Evolutionary conservation across 2,888 invertebrate genomes (phyloP).

Genomic region (Mimas tiliae): DNA sequence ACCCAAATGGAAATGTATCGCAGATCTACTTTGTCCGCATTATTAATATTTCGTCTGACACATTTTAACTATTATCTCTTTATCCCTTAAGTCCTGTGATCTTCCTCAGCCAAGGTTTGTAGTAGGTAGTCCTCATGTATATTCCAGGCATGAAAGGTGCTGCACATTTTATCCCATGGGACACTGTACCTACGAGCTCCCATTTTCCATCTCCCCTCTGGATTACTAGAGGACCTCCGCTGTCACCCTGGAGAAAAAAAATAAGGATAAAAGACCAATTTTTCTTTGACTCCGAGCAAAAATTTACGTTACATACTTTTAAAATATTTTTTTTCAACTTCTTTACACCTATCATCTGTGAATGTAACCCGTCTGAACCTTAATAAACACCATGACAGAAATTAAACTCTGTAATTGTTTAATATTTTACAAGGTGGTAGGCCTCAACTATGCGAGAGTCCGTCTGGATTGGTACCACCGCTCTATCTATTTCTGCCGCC

Average conservation of each 20-base stretch:
- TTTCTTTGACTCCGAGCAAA: neutral
- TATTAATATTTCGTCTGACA: too few relatives aligned
- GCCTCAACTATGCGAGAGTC: too few relatives aligned
- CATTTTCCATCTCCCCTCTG: slow-evolving; percentile 93
- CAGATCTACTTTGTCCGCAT: neutral
- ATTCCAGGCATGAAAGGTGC: slow-evolving; percentile 96
- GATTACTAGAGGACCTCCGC: slow-evolving; percentile 94
- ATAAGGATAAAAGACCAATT: neutral
- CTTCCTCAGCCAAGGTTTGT: slow-evolving; percentile 95
- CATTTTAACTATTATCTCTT: neutral
- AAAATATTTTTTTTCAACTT: too few relatives aligned
- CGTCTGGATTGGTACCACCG: too few relatives aligned
- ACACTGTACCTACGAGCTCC: slow-evolving; percentile 95
- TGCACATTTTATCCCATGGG: slow-evolving; percentile 97
- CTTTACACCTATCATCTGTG: too few relatives aligned
- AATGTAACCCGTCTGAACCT: too few relatives aligned
- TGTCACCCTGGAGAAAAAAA: slow-evolving; percentile 90
- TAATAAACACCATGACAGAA: too few relatives aligned
- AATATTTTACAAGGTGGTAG: too few relatives aligned
- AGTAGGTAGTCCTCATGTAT: slow-evolving; percentile 96
- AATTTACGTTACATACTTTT: too few relatives aligned
- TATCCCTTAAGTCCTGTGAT: slow-evolving; percentile 88
- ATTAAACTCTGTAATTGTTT: too few relatives aligned
- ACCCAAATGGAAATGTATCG: neutral
- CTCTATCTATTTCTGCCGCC: too few relatives aligned